phyloP scores from a whole-genome alignment of 2,113 vertebrate genomes.

The Channa argus region DNA sequence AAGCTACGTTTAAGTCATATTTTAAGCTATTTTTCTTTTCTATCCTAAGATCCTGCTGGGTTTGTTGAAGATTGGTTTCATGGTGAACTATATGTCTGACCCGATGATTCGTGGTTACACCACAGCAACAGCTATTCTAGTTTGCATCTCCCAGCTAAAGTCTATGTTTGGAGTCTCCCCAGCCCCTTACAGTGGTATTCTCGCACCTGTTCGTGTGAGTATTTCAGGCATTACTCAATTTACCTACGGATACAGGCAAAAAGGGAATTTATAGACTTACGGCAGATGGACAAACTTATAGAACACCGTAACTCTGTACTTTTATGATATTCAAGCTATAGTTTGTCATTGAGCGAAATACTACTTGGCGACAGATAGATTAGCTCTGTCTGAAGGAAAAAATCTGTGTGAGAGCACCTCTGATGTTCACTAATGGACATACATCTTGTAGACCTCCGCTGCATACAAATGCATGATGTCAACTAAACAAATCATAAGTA shows the following conservation, averaged over 20 bases:
- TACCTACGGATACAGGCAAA: not conserved
- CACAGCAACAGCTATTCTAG: conserved; percentile 89
- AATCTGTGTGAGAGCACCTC: too few relatives aligned
- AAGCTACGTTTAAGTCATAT: not conserved
- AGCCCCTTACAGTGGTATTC: conserved; percentile 81
- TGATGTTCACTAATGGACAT: too few relatives aligned
- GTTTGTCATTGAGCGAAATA: too few relatives aligned
- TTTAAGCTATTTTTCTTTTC: not conserved
- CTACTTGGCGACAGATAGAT: too few relatives aligned
- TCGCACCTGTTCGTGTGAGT: conserved; percentile 91
- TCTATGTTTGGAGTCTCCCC: conserved; percentile 88
- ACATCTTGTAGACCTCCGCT: too few relatives aligned
- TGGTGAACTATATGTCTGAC: conserved; percentile 95
- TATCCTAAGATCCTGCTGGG: conserved; percentile 88
- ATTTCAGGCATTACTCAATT: not conserved
- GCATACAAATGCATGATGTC: too few relatives aligned
- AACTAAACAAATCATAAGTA: too few relatives aligned
- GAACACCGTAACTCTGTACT: not conserved
- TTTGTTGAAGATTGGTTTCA: conserved; percentile 92
- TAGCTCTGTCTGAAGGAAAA: too few relatives aligned
- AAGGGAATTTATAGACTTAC: not conserved
- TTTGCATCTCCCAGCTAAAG: conserved; percentile 93
- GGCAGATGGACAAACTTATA: too few relatives aligned
- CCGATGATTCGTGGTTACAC: conserved; percentile 93
- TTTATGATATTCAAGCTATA: too few relatives aligned